These are phyloP conservation scores for Vanacampus margaritifer DNA, from an alignment of 2,113 vertebrate genomes.

Conservation along the genomic window DNA sequence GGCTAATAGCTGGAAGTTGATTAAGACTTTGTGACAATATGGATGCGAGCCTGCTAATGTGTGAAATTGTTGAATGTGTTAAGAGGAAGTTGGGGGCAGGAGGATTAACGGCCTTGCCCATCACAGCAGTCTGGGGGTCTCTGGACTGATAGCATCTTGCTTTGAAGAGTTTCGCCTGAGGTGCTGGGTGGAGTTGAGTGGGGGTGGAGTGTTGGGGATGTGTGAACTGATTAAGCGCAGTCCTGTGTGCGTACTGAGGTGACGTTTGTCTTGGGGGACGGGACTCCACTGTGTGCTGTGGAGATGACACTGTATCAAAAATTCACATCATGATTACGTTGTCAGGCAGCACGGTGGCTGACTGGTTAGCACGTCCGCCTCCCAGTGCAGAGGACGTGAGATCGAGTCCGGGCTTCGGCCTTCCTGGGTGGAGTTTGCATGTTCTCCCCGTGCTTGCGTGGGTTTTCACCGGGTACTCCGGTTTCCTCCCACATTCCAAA, in stretches of 20 bases:
- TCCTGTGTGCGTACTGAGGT: slow-evolving; percentile 40
- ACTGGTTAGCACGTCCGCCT: no score
- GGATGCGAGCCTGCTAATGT: slow-evolving; percentile 3
- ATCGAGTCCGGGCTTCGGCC: no score
- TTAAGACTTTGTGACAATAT: background rate
- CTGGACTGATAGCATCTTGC: slow-evolving; percentile 59
- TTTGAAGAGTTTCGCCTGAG: slow-evolving; percentile 66
- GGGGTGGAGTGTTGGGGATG: slow-evolving; percentile 40
- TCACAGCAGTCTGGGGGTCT: slow-evolving; percentile 13
- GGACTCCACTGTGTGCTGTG: slow-evolving; percentile 7
- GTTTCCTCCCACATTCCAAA: no score
- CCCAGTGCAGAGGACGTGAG: no score
- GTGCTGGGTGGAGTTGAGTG: slow-evolving; percentile 49
- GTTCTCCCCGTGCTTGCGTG: no score
- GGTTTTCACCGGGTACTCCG: no score
- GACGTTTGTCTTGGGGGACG: slow-evolving; percentile 14
- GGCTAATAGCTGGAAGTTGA: background rate
- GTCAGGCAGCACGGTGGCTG: no score
- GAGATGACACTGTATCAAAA: background rate
- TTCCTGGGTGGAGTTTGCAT: no score
- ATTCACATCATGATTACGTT: background rate
- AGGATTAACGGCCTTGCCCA: background rate
- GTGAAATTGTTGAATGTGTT: background rate
- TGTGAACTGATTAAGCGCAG: slow-evolving; percentile 59
- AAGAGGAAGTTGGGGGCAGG: slow-evolving; percentile 4